phyloP scores from a whole-genome alignment of 2,888 invertebrate genomes.

The Drosophila longiperda region DNA sequence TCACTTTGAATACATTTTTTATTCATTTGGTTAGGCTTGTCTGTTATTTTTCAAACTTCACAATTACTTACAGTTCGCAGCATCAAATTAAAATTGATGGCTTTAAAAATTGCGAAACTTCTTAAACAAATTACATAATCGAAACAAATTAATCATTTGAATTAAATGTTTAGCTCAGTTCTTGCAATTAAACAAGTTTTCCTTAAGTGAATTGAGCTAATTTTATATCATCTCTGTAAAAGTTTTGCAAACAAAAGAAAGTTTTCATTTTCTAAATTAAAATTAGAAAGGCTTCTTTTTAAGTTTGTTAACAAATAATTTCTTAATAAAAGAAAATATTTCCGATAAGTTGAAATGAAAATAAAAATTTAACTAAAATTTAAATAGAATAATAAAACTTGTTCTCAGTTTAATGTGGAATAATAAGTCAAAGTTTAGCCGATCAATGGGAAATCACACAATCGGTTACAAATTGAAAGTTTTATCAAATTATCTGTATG shows the following conservation, averaged over 20 bases:
- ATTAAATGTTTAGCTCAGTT: neutral
- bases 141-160: neutral
- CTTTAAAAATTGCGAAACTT: constrained; percentile 1
- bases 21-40: constrained; percentile 17
- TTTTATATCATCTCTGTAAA: neutral
- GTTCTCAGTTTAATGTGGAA: neutral
- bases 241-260: neutral
- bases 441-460: neutral
- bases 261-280: neutral
- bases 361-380: neutral
- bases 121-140: constrained; percentile 6
- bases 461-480: neutral
- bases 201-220: neutral
- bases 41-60: neutral
- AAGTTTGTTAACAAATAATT: neutral
- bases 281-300: neutral
- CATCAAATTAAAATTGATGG: neutral
- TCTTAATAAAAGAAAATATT: neutral
- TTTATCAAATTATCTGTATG: neutral
- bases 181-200: constrained; percentile 1
- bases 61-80: neutral
- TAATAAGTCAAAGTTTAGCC: neutral
- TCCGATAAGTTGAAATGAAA: neutral
- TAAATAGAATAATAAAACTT: neutral
- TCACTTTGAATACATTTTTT: constrained; percentile 32